phyloP scores from a whole-genome alignment of 2,113 vertebrate genomes.

The Anser cygnoides region DNA sequence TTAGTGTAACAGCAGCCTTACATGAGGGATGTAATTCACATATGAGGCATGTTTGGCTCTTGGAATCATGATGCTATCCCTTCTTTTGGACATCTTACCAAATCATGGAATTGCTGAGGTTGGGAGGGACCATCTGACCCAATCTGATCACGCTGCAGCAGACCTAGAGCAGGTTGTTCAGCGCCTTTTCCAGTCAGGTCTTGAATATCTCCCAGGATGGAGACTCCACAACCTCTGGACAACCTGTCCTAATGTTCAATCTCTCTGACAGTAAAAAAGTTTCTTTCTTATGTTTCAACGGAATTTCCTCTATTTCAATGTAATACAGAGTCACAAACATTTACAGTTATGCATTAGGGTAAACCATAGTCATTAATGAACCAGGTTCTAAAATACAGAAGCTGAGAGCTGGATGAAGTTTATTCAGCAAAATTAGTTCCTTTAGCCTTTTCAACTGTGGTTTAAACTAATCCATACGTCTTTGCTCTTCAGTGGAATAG shows the following conservation, averaged over 20 bases:
- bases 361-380: not conserved
- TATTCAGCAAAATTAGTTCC: not conserved
- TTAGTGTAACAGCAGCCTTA: not conserved
- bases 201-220: not conserved
- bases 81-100: not conserved
- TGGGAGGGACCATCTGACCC: not conserved
- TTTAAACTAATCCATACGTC: not conserved
- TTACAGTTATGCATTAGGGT: not conserved
- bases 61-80: not conserved
- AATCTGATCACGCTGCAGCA: not conserved
- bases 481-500: not conserved
- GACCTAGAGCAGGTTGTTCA: not conserved
- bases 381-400: not conserved
- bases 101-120: not conserved
- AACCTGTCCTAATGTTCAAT: not conserved
- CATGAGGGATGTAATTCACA: not conserved
- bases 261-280: not conserved
- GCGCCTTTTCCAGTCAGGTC: not conserved
- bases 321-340: not conserved
- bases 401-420: not conserved
- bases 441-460: not conserved
- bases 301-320: not conserved
- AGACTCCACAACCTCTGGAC: not conserved
- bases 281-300: not conserved
- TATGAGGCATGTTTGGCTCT: not conserved